These are phyloP conservation scores for Meleagris gallopavo DNA, from an alignment of 2,113 vertebrate species.

Conservation along the genomic window DNA sequence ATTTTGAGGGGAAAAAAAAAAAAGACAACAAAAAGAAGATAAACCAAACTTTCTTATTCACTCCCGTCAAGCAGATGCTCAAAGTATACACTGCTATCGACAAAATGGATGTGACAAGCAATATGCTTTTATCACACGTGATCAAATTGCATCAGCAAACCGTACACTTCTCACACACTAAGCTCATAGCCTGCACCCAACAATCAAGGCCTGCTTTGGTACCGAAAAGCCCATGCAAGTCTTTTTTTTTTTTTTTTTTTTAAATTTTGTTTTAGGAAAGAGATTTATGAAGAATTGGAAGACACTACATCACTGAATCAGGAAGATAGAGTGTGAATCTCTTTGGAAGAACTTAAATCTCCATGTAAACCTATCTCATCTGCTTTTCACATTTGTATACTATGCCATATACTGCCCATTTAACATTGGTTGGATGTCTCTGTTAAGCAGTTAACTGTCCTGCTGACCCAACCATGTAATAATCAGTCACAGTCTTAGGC, in stretches of 20 bases:
- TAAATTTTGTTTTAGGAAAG: background rate
- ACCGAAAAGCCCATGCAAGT: background rate
- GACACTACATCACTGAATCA: background rate
- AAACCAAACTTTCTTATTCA: background rate
- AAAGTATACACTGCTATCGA: background rate
- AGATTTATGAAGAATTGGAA: background rate
- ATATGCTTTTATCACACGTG: background rate
- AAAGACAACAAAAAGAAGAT: background rate
- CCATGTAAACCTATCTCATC: background rate
- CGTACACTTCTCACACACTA: background rate
- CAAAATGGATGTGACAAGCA: background rate
- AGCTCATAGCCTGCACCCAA: background rate
- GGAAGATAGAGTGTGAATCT: background rate
- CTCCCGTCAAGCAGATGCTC: background rate
- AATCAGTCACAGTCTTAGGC: background rate
- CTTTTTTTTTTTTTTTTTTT: too few relatives aligned
- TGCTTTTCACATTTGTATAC: background rate
- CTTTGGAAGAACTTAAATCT: background rate
- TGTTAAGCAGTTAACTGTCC: background rate
- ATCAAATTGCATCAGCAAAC: background rate
- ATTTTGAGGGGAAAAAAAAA: background rate
- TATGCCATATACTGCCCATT: background rate
- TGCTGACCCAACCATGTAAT: background rate
- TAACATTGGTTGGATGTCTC: background rate
- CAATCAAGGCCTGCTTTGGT: background rate